Percentiles rank a stretch among this genome's conserved stretches.
These are phyloP conservation scores for Bambusicola thoracicus DNA, from an alignment of 2,113 vertebrate species.

Conservation along the genomic window DNA sequence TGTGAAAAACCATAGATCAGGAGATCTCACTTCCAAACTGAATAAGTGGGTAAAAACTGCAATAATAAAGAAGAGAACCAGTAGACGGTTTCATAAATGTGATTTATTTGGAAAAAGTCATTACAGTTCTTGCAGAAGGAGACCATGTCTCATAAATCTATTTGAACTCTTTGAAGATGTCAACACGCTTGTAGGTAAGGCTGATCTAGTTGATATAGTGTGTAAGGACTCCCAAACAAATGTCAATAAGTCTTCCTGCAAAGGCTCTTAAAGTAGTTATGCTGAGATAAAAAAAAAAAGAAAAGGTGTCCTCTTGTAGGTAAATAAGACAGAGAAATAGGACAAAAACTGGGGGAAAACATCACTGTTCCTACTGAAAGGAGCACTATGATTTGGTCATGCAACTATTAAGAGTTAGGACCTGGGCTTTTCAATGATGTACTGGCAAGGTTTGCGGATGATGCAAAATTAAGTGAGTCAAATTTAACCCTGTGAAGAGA, in stretches of 20 bases:
- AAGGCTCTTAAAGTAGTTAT: conserved; percentile 7
- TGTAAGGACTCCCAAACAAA: conserved; percentile 49
- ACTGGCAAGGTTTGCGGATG: not conserved
- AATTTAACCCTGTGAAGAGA: not conserved
- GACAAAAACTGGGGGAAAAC: not conserved
- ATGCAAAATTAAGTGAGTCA: not conserved
- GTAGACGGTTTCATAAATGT: conserved; percentile 67
- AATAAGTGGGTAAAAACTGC: conserved; percentile 41
- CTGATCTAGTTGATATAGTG: conserved; percentile 54
- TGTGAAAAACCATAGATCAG: conserved; percentile 16
- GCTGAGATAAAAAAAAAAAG: conserved; percentile 31
- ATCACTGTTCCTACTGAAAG: not conserved
- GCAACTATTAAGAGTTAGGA: not conserved
- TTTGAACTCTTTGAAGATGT: conserved; percentile 56
- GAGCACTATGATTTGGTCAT: not conserved
- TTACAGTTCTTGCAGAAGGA: conserved; percentile 58
- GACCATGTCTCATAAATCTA: conserved; percentile 50
- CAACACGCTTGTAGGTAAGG: conserved; percentile 41
- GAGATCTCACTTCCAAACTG: conserved; percentile 53
- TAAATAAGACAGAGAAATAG: conserved; percentile 12
- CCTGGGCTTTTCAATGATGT: not conserved
- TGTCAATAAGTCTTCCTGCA: conserved; percentile 57
- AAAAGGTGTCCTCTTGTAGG: conserved; percentile 34
- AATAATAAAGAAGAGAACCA: conserved; percentile 54
- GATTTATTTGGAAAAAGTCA: conserved; percentile 70